Conservation (phyloP, 2,113 vertebrate genomes). For the Balaeniceps rex region DNA sequence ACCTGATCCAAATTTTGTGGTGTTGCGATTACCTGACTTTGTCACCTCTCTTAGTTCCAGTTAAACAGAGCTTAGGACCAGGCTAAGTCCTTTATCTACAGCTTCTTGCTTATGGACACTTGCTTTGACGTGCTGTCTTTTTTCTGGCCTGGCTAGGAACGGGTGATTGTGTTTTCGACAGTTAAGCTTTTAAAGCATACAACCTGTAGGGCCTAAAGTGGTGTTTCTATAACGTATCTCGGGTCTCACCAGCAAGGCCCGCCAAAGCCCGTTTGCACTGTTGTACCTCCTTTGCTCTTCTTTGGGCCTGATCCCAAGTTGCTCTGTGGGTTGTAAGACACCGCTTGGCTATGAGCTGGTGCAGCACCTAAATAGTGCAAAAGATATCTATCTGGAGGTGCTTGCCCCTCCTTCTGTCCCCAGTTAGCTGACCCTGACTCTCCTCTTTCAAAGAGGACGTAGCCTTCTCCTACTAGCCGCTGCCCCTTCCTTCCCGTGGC, state of each 20-base stretch:
- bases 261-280: background rate
- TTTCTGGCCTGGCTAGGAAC: background rate
- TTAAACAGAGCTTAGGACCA: background rate
- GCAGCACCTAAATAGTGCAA: background rate
- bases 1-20: background rate
- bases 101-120: background rate
- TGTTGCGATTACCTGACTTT: background rate
- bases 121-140: background rate
- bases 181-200: background rate
- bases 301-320: background rate
- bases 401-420: background rate
- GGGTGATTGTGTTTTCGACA: background rate
- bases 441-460: background rate
- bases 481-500: background rate
- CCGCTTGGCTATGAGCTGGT: background rate
- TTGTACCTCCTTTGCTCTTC: background rate
- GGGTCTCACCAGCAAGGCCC: background rate
- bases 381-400: background rate
- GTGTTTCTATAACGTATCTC: background rate
- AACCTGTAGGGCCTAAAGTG: background rate
- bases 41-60: background rate
- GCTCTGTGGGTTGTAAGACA: background rate
- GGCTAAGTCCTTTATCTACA: background rate
- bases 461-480: background rate
- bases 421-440: background rate